These are phyloP conservation scores for Sthenelais limicola DNA, from an alignment of 2,888 invertebrate species.

Conservation along the genomic window DNA sequence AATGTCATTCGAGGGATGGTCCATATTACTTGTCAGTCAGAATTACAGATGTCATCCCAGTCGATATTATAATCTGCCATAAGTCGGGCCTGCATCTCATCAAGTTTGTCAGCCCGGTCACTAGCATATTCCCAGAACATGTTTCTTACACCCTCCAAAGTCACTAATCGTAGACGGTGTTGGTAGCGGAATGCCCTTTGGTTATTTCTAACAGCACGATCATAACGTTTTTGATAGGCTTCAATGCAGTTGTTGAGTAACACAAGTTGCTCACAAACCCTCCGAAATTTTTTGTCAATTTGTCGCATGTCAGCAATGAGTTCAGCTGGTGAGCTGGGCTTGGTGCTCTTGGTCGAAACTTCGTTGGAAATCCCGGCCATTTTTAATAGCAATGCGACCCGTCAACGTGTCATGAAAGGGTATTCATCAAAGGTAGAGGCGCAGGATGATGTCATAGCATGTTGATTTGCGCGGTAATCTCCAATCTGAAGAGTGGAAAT, in stretches of 20 bases:
- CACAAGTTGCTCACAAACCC: constrained; percentile 57
- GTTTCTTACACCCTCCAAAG: constrained; percentile 59
- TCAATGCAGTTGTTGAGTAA: constrained; percentile 55
- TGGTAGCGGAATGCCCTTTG: constrained; percentile 58
- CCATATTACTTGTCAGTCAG: neutral
- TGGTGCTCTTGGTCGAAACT: too few species aligned
- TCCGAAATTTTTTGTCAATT: constrained; percentile 51
- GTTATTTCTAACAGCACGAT: constrained; percentile 55
- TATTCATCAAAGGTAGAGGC: too few species aligned
- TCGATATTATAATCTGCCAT: constrained; percentile 27
- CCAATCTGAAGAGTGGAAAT: too few species aligned
- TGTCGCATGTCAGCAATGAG: constrained; percentile 31
- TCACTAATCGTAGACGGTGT: constrained; percentile 56
- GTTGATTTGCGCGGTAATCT: too few species aligned
- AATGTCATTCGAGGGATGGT: too few species aligned
- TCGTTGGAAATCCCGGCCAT: too few species aligned
- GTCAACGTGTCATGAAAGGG: too few species aligned
- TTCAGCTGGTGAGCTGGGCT: too few species aligned
- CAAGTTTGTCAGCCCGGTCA: constrained; percentile 56
- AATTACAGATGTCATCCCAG: constrained; percentile 35
- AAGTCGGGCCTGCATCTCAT: constrained; percentile 43
- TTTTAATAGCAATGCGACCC: too few species aligned
- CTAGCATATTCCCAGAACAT: constrained; percentile 60
- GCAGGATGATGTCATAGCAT: too few species aligned
- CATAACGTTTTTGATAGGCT: constrained; percentile 53